Conservation (phyloP, 2,113 vertebrate genomes). For the Philantomba maxwellii region DNA sequence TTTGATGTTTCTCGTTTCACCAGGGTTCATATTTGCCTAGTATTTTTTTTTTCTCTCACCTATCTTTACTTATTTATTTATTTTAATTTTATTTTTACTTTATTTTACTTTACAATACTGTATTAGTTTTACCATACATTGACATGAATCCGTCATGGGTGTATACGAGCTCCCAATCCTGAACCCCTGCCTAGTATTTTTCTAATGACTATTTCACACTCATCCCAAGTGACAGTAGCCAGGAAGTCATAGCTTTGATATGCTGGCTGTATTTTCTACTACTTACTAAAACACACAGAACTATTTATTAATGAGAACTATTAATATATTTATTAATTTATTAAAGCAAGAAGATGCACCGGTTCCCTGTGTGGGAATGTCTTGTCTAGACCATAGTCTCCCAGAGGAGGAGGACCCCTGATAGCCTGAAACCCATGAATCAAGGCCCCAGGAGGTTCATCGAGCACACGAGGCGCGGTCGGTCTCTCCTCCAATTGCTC, state of each 20-base stretch:
- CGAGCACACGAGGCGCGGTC: fast-evolving
- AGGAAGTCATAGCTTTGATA: not conserved
- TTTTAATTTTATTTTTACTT: no score
- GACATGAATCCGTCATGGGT: no score
- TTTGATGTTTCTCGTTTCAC: not conserved
- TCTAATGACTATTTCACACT: not conserved
- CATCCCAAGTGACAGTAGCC: not conserved
- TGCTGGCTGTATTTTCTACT: not conserved
- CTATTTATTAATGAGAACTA: not conserved
- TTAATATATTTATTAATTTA: not conserved
- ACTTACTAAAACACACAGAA: not conserved
- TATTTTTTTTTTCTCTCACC: not conserved
- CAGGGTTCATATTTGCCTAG: not conserved
- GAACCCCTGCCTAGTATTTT: not conserved
- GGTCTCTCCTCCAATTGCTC: not conserved
- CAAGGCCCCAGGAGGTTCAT: not conserved
- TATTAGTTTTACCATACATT: no score
- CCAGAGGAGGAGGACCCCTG: not conserved
- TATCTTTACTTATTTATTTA: no score
- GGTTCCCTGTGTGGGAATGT: not conserved
- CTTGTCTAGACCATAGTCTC: not conserved
- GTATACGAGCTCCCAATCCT: no score
- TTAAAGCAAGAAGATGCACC: not conserved
- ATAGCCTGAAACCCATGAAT: not conserved
- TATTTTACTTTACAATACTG: no score